These are phyloP conservation scores for Dasysyrphus albostriatus DNA, from an alignment of 2,888 invertebrate genomes.

Conservation along the genomic window DNA sequence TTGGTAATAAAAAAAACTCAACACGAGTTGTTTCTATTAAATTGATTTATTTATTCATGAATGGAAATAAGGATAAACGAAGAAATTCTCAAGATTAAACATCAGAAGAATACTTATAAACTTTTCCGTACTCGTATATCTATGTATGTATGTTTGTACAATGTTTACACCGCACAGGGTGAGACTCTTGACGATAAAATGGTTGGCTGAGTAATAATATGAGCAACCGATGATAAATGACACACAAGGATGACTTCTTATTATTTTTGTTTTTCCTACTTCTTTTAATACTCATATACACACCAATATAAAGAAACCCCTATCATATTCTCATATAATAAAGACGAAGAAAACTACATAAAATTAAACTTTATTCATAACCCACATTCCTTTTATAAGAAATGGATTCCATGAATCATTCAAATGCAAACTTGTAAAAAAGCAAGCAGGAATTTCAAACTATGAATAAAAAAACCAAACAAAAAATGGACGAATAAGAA, in stretches of 20 bases:
- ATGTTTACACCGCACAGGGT: not conserved
- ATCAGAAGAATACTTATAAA: slow-evolving; percentile 6
- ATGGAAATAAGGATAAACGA: slow-evolving; percentile 6
- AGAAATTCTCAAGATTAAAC: slow-evolving; percentile 34
- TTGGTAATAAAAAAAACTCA: slow-evolving; percentile 46
- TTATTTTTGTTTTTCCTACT: slow-evolving; percentile 7
- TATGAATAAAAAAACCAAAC: slow-evolving; percentile 10
- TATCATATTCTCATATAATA: slow-evolving; percentile 19
- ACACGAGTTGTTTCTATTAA: slow-evolving; percentile 53
- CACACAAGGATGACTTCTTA: slow-evolving; percentile 41
- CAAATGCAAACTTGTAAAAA: slow-evolving; percentile 44
- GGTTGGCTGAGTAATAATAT: slow-evolving; percentile 42
- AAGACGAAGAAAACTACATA: slow-evolving; percentile 50
- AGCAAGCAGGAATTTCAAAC: slow-evolving; percentile 4
- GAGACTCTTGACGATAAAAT: slow-evolving; percentile 31
- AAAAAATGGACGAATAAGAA: slow-evolving; percentile 4
- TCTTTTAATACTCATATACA: slow-evolving; percentile 17
- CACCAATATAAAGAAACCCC: slow-evolving; percentile 4
- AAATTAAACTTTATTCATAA: slow-evolving; percentile 63
- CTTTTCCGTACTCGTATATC: not conserved
- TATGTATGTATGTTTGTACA: too few relatives aligned
- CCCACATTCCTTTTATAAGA: slow-evolving; percentile 31
- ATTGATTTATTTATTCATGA: slow-evolving; percentile 53
- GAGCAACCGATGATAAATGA: slow-evolving; percentile 50
- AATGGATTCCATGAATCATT: slow-evolving; percentile 53